Evolutionary conservation across 2,888 invertebrate genomes (phyloP).

Genomic region (Crepidodera aurea): DNA sequence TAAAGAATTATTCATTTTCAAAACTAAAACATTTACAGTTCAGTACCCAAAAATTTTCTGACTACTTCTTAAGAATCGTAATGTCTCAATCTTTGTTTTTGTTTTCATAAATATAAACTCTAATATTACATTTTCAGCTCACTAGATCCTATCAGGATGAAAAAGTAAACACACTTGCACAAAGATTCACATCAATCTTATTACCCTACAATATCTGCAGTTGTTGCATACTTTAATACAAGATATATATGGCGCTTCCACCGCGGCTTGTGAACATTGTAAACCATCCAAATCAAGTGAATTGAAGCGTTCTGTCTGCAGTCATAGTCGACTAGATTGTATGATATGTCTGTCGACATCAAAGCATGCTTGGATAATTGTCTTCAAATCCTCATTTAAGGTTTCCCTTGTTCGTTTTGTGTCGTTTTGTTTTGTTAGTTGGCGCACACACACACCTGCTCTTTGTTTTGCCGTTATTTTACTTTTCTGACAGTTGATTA

Average conservation of each 20-base stretch:
- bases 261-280: conserved; percentile 14
- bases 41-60: too few relatives aligned
- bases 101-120: too few relatives aligned
- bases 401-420: conserved; percentile 18
- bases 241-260: conserved; percentile 19
- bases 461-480: conserved; percentile 20
- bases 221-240: conserved; percentile 4
- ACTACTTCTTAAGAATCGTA: too few relatives aligned
- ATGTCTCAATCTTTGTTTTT: too few relatives aligned
- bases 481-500: conserved; percentile 18
- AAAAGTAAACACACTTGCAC: not conserved
- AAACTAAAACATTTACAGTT: too few relatives aligned
- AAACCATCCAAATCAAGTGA: conserved; percentile 38
- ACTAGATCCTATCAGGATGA: not conserved
- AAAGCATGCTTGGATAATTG: conserved; percentile 39
- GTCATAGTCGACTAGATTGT: conserved; percentile 34
- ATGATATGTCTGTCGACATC: conserved; percentile 40
- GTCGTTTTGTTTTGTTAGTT: conserved; percentile 25
- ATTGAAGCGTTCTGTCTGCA: conserved; percentile 36
- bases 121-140: not conserved
- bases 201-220: too few relatives aligned
- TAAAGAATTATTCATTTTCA: too few relatives aligned
- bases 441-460: conserved; percentile 31
- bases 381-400: conserved; percentile 35
- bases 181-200: too few relatives aligned